phyloP scores from a whole-genome alignment of 2,113 vertebrate genomes.

The Trogon surrucura region DNA sequence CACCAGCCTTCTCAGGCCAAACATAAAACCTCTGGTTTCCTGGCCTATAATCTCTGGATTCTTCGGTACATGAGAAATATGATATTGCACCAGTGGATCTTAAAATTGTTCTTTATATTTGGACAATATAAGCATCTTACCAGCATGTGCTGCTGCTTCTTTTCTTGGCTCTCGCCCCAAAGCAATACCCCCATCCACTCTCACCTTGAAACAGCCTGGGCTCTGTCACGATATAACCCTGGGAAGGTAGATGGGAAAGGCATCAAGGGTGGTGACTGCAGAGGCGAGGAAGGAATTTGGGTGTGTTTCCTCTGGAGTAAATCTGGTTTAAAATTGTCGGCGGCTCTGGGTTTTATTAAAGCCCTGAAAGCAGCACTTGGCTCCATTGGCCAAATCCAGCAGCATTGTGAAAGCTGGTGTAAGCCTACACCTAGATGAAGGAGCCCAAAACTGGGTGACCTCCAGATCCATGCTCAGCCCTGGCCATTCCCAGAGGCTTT shows the following conservation, averaged over 20 bases:
- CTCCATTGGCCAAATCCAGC: background rate
- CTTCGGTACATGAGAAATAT: background rate
- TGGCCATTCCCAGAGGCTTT: background rate
- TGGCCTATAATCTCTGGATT: background rate
- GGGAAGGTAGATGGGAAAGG: background rate
- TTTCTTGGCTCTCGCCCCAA: background rate
- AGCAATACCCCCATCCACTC: background rate
- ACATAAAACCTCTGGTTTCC: background rate
- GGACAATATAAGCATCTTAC: background rate
- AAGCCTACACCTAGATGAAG: background rate
- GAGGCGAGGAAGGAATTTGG: background rate
- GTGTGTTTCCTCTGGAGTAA: constrained; percentile 18
- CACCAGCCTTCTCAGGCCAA: background rate
- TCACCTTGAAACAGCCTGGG: accelerated
- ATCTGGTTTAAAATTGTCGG: background rate
- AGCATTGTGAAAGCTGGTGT: background rate
- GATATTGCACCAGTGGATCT: background rate
- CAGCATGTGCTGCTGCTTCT: background rate
- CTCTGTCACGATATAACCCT: background rate
- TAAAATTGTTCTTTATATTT: background rate
- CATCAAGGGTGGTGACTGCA: background rate
- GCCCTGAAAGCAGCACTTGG: background rate
- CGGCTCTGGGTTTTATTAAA: background rate
- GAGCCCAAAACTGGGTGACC: background rate
- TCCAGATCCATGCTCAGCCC: background rate